Conservation (phyloP, 2,888 invertebrate species). For the Scaptomyza flava region DNA sequence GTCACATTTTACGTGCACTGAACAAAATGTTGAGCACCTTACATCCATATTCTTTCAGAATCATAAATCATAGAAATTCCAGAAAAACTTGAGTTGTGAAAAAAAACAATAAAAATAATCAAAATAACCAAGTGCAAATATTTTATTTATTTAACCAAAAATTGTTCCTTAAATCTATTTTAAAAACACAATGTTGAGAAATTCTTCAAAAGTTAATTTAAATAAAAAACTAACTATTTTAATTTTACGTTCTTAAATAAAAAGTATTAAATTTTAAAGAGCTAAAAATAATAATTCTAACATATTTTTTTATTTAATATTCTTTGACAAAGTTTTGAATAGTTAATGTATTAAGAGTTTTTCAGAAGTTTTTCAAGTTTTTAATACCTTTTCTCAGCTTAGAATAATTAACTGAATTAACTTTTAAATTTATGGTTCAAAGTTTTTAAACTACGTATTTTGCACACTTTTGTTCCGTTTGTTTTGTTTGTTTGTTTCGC, state of each 20-base stretch:
- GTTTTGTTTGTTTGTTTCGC: conserved; percentile 10
- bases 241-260: too few relatives aligned
- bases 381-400: conserved; percentile 38
- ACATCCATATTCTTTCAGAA: too few relatives aligned
- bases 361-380: neutral
- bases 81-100: neutral
- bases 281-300: too few relatives aligned
- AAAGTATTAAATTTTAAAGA: too few relatives aligned
- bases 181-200: too few relatives aligned
- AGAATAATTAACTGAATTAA: neutral
- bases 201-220: too few relatives aligned
- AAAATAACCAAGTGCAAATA: neutral
- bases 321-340: too few relatives aligned
- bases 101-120: neutral
- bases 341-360: neutral
- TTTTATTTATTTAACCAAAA: neutral
- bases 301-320: too few relatives aligned
- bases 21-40: too few relatives aligned
- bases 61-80: too few relatives aligned
- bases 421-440: neutral
- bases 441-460: conserved; percentile 13
- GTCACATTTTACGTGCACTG: neutral
- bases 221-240: too few relatives aligned
- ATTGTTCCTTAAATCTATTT: neutral
- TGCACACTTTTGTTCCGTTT: conserved; percentile 22